phyloP scores from a whole-genome alignment of 2,113 vertebrate genomes.

The Lipophrys pholis region DNA sequence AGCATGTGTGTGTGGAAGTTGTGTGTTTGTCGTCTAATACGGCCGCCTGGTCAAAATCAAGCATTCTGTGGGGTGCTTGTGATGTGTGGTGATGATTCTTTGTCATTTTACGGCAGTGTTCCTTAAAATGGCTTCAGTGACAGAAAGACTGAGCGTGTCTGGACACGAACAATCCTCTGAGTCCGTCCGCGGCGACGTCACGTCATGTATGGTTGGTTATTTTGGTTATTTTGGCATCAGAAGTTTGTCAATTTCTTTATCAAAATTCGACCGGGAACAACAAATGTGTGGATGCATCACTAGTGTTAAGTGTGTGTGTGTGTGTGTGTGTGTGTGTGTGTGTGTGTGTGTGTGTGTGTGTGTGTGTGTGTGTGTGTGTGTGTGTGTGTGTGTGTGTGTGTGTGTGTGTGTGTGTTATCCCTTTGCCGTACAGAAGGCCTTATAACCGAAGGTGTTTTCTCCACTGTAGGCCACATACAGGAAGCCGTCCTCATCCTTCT shows the following conservation, averaged over 20 bases:
- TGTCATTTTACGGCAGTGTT: slow-evolving; percentile 55
- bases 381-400: not conserved
- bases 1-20: not conserved
- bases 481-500: slow-evolving; percentile 98
- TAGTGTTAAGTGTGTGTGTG: slow-evolving; percentile 26
- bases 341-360: slow-evolving; percentile 17
- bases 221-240: not conserved
- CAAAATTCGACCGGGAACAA: slow-evolving; percentile 40
- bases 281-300: slow-evolving; percentile 12
- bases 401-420: slow-evolving; percentile 40
- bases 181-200: not conserved
- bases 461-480: slow-evolving; percentile 98
- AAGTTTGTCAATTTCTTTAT: slow-evolving; percentile 28
- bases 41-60: not conserved
- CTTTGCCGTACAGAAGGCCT: slow-evolving; percentile 66
- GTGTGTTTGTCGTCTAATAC: not conserved
- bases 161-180: not conserved
- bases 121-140: not conserved
- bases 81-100: not conserved
- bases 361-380: slow-evolving; percentile 20
- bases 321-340: slow-evolving; percentile 16
- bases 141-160: not conserved
- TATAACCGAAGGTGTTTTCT: slow-evolving; percentile 95
- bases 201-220: not conserved
- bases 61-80: not conserved